Evolutionary conservation across 2,797 vertebrate species (phyloP), one percentile per base, ranked within the genome.

Genomic region (Danio kyathit): DNA sequence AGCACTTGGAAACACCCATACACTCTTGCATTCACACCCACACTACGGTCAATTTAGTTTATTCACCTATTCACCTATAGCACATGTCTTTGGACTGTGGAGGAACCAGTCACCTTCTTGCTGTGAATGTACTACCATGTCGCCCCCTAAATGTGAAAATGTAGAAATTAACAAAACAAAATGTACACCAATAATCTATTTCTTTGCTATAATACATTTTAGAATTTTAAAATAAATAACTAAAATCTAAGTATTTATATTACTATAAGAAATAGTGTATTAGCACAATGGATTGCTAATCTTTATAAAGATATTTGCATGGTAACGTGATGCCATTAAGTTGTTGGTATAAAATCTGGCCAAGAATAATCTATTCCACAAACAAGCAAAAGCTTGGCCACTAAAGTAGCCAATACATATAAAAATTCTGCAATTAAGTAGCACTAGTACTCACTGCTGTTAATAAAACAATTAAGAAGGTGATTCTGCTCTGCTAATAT

Each of bases 401-500:
- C 41, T 77, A 57, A 48, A 59, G 52, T 17, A 8, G 16, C 38
- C 41, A 10, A 77, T 48, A 12, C 52, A 1, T 48, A 41, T 51
- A 41, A 19, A 75, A 51, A 19, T 63, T 14, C 11, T 63, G 21
- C 29, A 3, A 38, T 65, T 8, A n/a, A 79, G 1, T 7, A 66
- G 74, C 14, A 2, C 41, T 76, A 41, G 21, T n/a, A 10, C 21
- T 57, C 52, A 48, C 41, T 46, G 51, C 10, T 5, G 16, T 57
- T 21, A 61, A 79, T 79, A 60, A n/a, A n/a, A n/a, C n/a, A 19
- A 61, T 51, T 1, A 60, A 61, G 43, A 40, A n/a, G 13, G 66
- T 43, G 56, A 41, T 70, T 61, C n/a, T 51, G 56, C 76, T 19
- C 44, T 56, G 51, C 19, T 57, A 70, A 70, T 59, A n/a, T 69